phyloP scores from a whole-genome alignment of 2,888 invertebrate species.

The Platycheirus rosarum region DNA sequence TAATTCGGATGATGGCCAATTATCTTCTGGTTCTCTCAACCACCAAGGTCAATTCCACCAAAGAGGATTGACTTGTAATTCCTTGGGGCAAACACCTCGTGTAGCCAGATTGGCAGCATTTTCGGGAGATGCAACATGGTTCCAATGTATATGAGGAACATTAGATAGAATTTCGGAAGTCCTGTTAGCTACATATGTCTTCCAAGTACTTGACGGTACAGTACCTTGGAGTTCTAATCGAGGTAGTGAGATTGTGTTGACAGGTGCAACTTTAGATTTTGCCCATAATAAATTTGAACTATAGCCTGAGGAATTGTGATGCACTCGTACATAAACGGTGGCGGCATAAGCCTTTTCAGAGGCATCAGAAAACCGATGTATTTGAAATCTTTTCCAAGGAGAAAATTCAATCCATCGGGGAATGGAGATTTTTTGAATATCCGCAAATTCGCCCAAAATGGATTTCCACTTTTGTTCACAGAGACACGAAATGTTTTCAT shows the following conservation, averaged over 20 bases:
- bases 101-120: too few relatives aligned
- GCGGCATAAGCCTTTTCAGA: conserved; percentile 53
- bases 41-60: too few relatives aligned
- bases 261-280: conserved; percentile 38
- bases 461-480: conserved; percentile 19
- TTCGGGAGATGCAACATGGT: too few relatives aligned
- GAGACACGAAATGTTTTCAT: conserved; percentile 17
- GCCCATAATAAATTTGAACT: conserved; percentile 23
- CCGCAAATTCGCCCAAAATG: conserved; percentile 1
- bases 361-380: conserved; percentile 54
- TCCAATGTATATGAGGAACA: too few relatives aligned
- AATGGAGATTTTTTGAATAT: conserved; percentile 30
- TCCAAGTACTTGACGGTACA: too few relatives aligned
- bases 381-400: conserved; percentile 2
- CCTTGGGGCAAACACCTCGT: too few relatives aligned
- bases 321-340: conserved; percentile 25
- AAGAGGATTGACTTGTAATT: too few relatives aligned
- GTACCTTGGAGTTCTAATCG: conserved; percentile 40
- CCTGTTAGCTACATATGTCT: too few relatives aligned
- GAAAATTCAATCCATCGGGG: conserved; percentile 46
- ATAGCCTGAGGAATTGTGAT: neutral
- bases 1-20: too few relatives aligned
- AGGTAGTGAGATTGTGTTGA: conserved; percentile 35
- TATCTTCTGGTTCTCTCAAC: too few relatives aligned
- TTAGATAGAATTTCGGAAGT: too few relatives aligned